phyloP scores from a whole-genome alignment of 1,140 invertebrate genomes.

The Odontomachus brunneus region DNA sequence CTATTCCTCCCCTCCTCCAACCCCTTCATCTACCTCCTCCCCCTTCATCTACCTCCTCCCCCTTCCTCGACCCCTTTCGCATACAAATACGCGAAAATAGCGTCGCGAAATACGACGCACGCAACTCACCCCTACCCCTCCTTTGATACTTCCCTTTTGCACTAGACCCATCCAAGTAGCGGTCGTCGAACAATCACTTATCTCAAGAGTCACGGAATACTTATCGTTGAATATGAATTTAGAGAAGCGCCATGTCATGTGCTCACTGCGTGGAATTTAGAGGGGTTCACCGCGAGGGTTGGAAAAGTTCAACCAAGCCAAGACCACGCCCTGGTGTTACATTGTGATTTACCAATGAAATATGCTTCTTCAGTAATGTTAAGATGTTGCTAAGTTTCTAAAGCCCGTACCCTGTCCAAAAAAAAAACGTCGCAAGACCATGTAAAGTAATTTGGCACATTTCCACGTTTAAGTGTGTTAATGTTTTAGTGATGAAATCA shows the following conservation, averaged over 20 bases:
- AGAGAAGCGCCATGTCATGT: slow-evolving; percentile 1
- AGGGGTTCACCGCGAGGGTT: background rate
- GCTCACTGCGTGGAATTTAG: slow-evolving; percentile 20
- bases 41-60: no score
- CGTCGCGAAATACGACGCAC: slow-evolving; percentile 47
- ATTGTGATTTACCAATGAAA: slow-evolving; percentile 57
- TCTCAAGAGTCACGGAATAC: slow-evolving; percentile 62
- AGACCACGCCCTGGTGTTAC: slow-evolving; percentile 51
- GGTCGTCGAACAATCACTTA: slow-evolving; percentile 65
- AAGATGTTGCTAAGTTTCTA: no score
- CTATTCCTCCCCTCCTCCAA: background rate
- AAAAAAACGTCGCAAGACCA: no score
- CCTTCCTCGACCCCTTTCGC: slow-evolving; percentile 15
- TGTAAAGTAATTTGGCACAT: no score
- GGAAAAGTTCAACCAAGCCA: slow-evolving; percentile 45
- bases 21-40: slow-evolving; percentile 11
- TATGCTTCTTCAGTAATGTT: no score
- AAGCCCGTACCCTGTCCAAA: no score
- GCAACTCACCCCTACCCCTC: slow-evolving; percentile 25
- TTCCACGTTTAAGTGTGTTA: no score
- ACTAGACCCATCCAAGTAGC: background rate
- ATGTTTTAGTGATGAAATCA: no score
- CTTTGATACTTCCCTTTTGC: slow-evolving; percentile 13
- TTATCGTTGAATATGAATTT: slow-evolving; percentile 70
- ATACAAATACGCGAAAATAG: slow-evolving; percentile 71